These are phyloP conservation scores for Chymomyza procnemis DNA, from an alignment of 2,888 invertebrate genomes.

Conservation along the genomic window DNA sequence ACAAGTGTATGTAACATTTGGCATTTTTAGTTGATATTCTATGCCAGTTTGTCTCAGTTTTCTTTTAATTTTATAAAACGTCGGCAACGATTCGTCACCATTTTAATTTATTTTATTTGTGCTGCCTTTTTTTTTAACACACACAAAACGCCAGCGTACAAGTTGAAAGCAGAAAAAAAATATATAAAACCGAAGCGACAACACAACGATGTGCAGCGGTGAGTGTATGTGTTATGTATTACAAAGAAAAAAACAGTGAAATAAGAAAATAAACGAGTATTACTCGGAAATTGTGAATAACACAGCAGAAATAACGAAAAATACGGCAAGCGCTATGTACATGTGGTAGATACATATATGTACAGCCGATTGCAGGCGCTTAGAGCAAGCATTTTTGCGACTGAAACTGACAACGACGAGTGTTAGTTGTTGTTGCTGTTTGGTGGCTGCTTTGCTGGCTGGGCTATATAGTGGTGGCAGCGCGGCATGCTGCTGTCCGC, in stretches of 20 bases:
- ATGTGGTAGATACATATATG: constrained; percentile 24
- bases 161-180: background rate
- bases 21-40: constrained; percentile 37
- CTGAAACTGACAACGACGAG: constrained; percentile 14
- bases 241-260: constrained; percentile 22
- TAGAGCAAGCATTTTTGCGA: constrained; percentile 10
- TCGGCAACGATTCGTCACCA: constrained; percentile 59
- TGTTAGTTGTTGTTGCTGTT: constrained; percentile 31
- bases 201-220: background rate
- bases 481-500: constrained; percentile 11
- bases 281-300: constrained; percentile 71
- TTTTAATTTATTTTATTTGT: constrained; percentile 27
- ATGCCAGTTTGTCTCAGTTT: constrained; percentile 31
- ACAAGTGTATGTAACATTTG: constrained; percentile 16
- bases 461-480: constrained; percentile 31
- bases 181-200: background rate
- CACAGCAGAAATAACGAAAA: constrained; percentile 48
- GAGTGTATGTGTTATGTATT: constrained; percentile 13
- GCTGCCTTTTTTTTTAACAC: constrained; percentile 26
- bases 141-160: background rate
- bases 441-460: constrained; percentile 33
- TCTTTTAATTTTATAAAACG: constrained; percentile 33
- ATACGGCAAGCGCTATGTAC: constrained; percentile 38
- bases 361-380: constrained; percentile 4
- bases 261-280: constrained; percentile 58